These are phyloP conservation scores for Mormyrus hasselquistii DNA, from an alignment of 2,797 vertebrate genomes.

Conservation along the genomic window DNA sequence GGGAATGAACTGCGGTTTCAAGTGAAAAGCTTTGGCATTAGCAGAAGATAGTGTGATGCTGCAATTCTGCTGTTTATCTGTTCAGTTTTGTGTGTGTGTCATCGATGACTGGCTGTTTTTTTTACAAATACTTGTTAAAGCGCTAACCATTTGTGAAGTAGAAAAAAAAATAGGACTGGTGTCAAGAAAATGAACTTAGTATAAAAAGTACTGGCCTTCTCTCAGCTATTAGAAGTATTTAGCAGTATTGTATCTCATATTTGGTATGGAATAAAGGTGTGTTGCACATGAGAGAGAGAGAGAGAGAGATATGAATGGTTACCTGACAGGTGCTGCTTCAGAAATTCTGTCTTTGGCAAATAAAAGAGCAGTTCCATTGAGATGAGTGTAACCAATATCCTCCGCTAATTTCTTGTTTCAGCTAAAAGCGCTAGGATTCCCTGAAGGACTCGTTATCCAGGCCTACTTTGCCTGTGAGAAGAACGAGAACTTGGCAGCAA, in stretches of 20 bases:
- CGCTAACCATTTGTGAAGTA: background rate
- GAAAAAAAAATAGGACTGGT: background rate
- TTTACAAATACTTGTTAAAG: background rate
- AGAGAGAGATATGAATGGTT: background rate
- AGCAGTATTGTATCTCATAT: background rate
- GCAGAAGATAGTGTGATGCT: background rate
- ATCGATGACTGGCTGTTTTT: background rate
- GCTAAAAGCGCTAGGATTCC: conserved; percentile 97
- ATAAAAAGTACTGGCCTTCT: background rate
- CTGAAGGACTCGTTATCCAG: conserved; percentile 97
- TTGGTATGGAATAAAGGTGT: background rate
- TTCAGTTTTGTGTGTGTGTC: background rate
- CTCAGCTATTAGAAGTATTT: background rate
- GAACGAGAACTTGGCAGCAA: conserved; percentile 96
- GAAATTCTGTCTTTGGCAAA: background rate
- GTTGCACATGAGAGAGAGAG: background rate
- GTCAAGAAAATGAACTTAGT: background rate
- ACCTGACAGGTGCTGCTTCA: background rate
- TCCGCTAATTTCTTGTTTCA: conserved; percentile 55
- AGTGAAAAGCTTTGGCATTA: background rate
- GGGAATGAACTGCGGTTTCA: background rate
- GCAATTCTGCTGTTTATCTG: background rate
- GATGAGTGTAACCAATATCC: conserved; percentile 7
- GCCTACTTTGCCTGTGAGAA: conserved; percentile 98
- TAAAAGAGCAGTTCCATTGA: background rate